phyloP scores from a whole-genome alignment of 37 sponge, comb jelly and placozoan species.

The Tethya wilhelma region DNA sequence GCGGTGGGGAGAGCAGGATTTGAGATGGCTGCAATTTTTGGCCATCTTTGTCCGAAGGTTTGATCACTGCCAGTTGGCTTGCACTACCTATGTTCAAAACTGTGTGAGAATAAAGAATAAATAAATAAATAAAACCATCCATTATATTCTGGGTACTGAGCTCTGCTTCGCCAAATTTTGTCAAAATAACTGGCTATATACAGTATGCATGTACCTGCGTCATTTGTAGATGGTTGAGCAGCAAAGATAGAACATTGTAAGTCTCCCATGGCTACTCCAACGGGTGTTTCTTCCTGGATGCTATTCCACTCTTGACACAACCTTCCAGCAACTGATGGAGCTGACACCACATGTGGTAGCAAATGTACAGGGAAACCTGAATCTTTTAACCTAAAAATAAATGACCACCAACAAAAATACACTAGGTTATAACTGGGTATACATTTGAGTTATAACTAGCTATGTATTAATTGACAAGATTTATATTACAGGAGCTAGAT shows the following conservation, averaged over 20 bases:
- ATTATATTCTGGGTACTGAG: too few species aligned
- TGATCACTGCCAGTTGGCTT: constrained; percentile 79
- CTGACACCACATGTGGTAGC: constrained; percentile 59
- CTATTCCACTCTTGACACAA: constrained; percentile 55
- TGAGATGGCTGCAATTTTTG: background rate
- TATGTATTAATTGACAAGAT: too few species aligned
- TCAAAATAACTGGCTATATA: too few species aligned
- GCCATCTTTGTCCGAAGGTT: too few species aligned
- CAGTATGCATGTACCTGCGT: constrained; percentile 78
- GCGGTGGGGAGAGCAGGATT: background rate
- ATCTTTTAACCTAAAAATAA: constrained; percentile 43
- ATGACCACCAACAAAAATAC: too few species aligned
- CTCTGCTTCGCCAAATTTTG: too few species aligned
- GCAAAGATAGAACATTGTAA: constrained; percentile 87
- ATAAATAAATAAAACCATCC: background rate
- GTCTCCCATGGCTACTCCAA: constrained; percentile 87
- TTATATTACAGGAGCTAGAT: too few species aligned
- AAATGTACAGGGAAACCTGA: constrained; percentile 61
- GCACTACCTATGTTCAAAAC: constrained; percentile 93
- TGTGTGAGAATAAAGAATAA: constrained; percentile 5
- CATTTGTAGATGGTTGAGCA: constrained; percentile 38
- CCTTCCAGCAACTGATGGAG: constrained; percentile 60
- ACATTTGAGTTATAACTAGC: too few species aligned
- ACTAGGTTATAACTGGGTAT: too few species aligned
- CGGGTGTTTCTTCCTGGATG: constrained; percentile 65